Evolutionary conservation across 2,113 vertebrate species (phyloP), one percentile per base, ranked within the genome.

Genomic region (Dunckerocampus dactyliophorus): DNA sequence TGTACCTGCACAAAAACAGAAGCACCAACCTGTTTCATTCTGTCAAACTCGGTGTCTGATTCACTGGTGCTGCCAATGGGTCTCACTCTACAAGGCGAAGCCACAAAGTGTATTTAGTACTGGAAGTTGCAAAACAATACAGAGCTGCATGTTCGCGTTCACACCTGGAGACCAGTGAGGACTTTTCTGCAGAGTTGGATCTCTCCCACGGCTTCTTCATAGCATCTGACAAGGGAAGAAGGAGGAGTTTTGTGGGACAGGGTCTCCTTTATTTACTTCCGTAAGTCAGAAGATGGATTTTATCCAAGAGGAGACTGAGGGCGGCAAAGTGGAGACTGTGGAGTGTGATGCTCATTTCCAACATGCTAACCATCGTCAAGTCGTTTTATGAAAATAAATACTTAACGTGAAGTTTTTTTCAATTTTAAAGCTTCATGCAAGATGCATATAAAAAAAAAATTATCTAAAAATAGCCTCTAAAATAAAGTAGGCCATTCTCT

Each of bases 161-260:
- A 80, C 92, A 98, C 97, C 97, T 97, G 76, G 95, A 95, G 51
- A 97, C 91, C 79, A 95, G 75, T 0, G 95, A 94, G 74, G 96
- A 92, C 79, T 96, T 98, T 73, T 99, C 96, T 81, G 94, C 88
- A 34, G 97, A 99, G 89, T 96, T 97, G 85, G 95, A 95, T 79
- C 96, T 90, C 62, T 99, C 97, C 97, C 97, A 98, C 73, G 93
- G 97, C 86, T 97, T 99, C 90, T 95, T 96, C 83, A 93, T 76
- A 82, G 93, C 89, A 84, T 99, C 96, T 98, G 53, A 13, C 5
- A 21, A 63, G 1, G 20, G 49, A n/a, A 2, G 54, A 28, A 55
- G 24, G 22, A 47, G 20, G 57, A 11, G 47, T 20, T 53, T 31
- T 53, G 51, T 14, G 8, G 16, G 3, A 37, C 50, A 15, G 7